Evolutionary conservation across 53 echinoderm and acorn worm genomes (phyloP).

Genomic region (Holothuria leucospilota): DNA sequence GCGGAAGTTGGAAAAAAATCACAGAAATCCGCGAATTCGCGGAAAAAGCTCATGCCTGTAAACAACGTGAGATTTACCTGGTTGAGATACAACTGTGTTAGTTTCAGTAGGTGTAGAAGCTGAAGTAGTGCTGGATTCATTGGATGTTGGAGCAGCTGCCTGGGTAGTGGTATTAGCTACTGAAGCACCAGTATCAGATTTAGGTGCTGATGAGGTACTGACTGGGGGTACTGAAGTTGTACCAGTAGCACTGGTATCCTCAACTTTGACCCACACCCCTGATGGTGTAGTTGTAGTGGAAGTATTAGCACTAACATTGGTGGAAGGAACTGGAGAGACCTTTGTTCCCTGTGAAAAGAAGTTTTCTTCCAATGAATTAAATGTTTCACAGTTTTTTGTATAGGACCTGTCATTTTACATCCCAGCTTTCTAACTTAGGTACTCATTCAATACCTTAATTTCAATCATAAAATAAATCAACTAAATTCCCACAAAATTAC

Average conservation of each 20-base stretch:
- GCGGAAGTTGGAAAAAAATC: too few relatives aligned
- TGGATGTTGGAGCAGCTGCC: not conserved
- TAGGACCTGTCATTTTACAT: too few relatives aligned
- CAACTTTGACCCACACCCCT: not conserved
- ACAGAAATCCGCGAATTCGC: too few relatives aligned
- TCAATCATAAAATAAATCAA: too few relatives aligned
- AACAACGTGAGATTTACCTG: not conserved
- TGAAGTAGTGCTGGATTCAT: not conserved
- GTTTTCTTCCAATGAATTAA: not conserved
- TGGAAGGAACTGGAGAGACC: not conserved
- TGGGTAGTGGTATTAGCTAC: not conserved
- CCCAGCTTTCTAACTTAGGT: too few relatives aligned
- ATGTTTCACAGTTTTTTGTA: too few relatives aligned
- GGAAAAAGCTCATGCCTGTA: too few relatives aligned
- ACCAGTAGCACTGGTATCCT: not conserved
- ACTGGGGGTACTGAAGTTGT: constrained; percentile 4
- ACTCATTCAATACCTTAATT: too few relatives aligned
- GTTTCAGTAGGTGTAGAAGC: not conserved
- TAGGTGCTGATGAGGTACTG: not conserved
- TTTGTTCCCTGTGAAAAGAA: constrained; percentile 6
- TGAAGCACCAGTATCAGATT: not conserved
- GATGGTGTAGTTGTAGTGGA: constrained; percentile 6
- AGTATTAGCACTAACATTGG: not conserved
- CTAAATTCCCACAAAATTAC: too few relatives aligned
- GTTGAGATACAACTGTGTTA: constrained; percentile 1